Conservation (phyloP, 2,797 vertebrate species). For the Hydrocynus forskahlii region DNA sequence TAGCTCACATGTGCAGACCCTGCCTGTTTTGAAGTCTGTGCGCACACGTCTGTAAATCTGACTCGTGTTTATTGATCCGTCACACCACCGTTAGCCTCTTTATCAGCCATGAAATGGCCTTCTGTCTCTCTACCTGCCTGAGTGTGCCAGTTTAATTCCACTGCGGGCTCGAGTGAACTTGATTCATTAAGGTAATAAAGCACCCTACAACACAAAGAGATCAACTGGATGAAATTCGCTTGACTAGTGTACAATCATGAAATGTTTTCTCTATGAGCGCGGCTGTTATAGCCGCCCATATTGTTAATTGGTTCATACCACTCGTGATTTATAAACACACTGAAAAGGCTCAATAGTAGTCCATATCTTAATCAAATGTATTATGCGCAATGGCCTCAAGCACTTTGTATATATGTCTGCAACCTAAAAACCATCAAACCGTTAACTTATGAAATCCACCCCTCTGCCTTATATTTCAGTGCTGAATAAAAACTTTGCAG, state of each 20-base stretch:
- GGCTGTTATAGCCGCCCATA: neutral
- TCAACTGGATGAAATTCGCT: conserved; percentile 38
- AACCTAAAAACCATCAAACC: neutral
- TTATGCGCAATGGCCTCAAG: neutral
- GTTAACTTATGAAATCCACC: no score
- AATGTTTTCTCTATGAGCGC: conserved; percentile 12
- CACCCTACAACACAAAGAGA: conserved; percentile 39
- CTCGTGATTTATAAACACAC: conserved; percentile 1
- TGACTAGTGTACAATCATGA: conserved; percentile 17
- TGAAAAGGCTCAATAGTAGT: neutral
- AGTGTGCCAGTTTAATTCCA: conserved; percentile 57
- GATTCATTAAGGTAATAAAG: conserved; percentile 60
- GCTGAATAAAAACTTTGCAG: no score
- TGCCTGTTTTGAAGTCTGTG: conserved; percentile 40
- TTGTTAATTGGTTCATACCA: conserved; percentile 13
- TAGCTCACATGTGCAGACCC: conserved; percentile 24
- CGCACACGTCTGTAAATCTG: conserved; percentile 51
- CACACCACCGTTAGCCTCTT: conserved; percentile 59
- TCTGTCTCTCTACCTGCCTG: conserved; percentile 57
- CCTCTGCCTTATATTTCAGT: neutral
- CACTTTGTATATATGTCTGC: neutral
- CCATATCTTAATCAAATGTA: conserved; percentile 15
- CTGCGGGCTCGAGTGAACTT: conserved; percentile 46
- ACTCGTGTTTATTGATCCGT: conserved; percentile 60
- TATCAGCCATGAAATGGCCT: conserved; percentile 64